Evolutionary conservation across 2,113 vertebrate genomes (phyloP).

Genomic region (Pimephales promelas): DNA sequence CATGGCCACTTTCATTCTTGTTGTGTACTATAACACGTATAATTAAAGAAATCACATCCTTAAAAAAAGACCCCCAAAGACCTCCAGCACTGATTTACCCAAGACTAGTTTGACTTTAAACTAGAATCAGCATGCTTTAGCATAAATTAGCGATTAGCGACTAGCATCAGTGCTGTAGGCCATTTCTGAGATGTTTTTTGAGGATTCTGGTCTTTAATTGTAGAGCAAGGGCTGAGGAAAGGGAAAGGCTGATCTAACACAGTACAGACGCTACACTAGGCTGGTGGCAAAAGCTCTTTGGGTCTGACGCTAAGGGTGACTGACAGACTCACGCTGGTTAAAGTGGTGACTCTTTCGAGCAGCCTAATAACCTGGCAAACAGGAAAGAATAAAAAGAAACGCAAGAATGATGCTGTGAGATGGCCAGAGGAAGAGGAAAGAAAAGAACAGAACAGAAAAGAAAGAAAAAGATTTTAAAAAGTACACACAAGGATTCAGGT

Average conservation of each 20-base stretch:
- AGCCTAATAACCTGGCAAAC: conserved; percentile 81
- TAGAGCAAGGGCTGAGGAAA: conserved; percentile 62
- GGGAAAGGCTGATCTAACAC: conserved; percentile 69
- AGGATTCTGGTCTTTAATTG: conserved; percentile 74
- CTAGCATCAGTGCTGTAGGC: conserved; percentile 40
- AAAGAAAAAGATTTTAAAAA: conserved; percentile 57
- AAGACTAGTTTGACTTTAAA: neutral
- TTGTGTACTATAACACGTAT: conserved; percentile 59
- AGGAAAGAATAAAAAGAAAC: conserved; percentile 73
- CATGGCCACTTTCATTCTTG: conserved; percentile 70
- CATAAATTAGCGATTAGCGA: neutral
- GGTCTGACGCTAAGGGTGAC: conserved; percentile 68
- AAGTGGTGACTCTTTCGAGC: conserved; percentile 83
- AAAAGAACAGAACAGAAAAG: conserved; percentile 60
- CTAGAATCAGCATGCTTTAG: neutral
- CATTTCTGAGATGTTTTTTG: conserved; percentile 45
- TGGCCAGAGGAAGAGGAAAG: conserved; percentile 60
- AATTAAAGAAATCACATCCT: conserved; percentile 70
- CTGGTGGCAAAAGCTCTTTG: conserved; percentile 68
- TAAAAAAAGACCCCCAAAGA: conserved; percentile 59
- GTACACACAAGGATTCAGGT: conserved; percentile 65
- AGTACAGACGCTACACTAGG: conserved; percentile 69
- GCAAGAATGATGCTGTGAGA: conserved; percentile 73
- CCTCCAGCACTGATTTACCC: conserved; percentile 38
- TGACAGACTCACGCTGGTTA: conserved; percentile 83